Base-by-base conservation (phyloP, 2,797 vertebrate genomes). In the Oryzias sinensis region DNA sequence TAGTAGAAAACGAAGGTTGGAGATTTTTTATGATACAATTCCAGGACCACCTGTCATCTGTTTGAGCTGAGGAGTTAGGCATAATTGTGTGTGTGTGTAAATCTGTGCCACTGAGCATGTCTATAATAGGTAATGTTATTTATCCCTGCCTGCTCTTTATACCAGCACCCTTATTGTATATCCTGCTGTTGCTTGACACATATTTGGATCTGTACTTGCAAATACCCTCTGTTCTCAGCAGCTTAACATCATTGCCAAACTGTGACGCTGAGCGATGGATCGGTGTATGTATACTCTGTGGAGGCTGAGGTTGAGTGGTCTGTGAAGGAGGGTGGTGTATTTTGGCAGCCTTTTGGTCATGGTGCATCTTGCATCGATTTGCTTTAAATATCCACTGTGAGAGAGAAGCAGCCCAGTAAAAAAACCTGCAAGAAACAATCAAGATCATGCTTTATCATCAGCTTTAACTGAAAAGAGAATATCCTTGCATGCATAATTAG, bases 81-180 rank as follows among this genome's bases (percentile, higher is more conserved):
- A 6, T 41, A 37, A 7, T 43, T 70, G 53, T 65, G 59, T 56
- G 41, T 55, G 68, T 66, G 59, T 44, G 44, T 48, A 54, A 14
- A 51, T 45, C 46, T n/a, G 43, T 82, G 82, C 63, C 76, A 77
- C 57, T 67, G 62, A 68, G 53, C 56, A 80, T 83, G 85, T 83
- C 89, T 90, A 90, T 90, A 90, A 90, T 90, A 90, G 90, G 91
- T 83, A 79, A 89, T 87, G 85, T 80, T 83, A 91, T 91, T 90
- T 72, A 72, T 76, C 81, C 58, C 67, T 53, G 61, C 53, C 58
- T 82, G 70, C 67, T 82, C 53, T 69, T 67, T 59, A 59, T 62
- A 62, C 66, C 74, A 77, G 63, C 67, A 72, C 76, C 72, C 53
- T 77, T 79, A 62, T 73, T 76, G 65, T 85, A 77, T 74, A 70